These are phyloP conservation scores for Hemicrepidius hirtus DNA, from an alignment of 2,888 invertebrate species.

Conservation along the genomic window DNA sequence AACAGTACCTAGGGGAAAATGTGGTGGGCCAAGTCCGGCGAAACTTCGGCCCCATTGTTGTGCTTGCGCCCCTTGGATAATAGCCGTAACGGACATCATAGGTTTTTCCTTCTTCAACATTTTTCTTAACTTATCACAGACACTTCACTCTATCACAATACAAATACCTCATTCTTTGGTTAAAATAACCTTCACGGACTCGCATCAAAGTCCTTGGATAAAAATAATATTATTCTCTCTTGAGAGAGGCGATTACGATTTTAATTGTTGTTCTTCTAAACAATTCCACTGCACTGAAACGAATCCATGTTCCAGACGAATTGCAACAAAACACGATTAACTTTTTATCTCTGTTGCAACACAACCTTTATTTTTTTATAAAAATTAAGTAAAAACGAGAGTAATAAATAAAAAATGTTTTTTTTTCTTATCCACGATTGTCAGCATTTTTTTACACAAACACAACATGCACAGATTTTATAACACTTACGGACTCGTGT, in stretches of 20 bases:
- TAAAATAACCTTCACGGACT: conserved; percentile 50
- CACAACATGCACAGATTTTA: neutral
- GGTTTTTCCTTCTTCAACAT: conserved; percentile 92
- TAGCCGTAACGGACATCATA: conserved; percentile 89
- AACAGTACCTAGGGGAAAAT: conserved; percentile 66
- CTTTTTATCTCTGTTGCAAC: conserved; percentile 31
- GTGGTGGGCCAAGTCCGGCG: conserved; percentile 70
- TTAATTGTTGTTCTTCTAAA: conserved; percentile 47
- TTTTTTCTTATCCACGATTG: neutral
- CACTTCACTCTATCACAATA: conserved; percentile 54
- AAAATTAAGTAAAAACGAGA: conserved; percentile 22
- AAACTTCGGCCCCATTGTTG: conserved; percentile 80
- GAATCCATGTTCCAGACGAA: conserved; percentile 31
- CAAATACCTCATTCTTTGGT: conserved; percentile 53
- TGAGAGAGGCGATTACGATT: conserved; percentile 41
- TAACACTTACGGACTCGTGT: neutral
- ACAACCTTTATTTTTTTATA: neutral
- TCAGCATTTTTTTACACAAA: conserved; percentile 13
- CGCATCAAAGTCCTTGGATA: conserved; percentile 54
- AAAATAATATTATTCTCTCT: conserved; percentile 50
- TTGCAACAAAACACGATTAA: conserved; percentile 32
- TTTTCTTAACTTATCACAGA: conserved; percentile 64
- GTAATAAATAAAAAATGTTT: neutral
- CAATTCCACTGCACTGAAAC: conserved; percentile 40
- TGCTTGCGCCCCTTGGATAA: conserved; percentile 80